Evolutionary conservation across 2,113 vertebrate species (phyloP), one percentile per base, ranked within the genome.

Genomic region (Trachemys scripta): DNA sequence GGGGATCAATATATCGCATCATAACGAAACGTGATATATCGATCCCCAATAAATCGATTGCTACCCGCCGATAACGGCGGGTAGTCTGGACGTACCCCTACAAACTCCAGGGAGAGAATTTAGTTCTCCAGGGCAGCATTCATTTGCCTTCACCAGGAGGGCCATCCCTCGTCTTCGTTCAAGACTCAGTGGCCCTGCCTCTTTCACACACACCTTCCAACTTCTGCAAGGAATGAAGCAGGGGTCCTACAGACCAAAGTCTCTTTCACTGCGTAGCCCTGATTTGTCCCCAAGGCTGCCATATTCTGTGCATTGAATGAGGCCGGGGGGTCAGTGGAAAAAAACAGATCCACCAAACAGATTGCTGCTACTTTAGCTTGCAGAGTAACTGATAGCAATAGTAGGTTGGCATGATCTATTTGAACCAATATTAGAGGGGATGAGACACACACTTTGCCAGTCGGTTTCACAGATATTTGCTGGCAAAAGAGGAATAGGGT

Each of bases 131-230:
- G 42, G 92, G 82, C 5, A 84, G 29, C 27, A 76, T 27, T 45
- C 10, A 76, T 29, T 49, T 12, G 35, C 59, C 6, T 35, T 62
- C 29, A 62, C 47, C 29, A 35, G 12, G 59, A 62, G 20, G 27
- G 27, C 57, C 50, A 85, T 54, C 38, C 51, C 45, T 14, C 10
- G 7, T n/a, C 59, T n/a, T 69, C 50, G 11, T 24, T 76, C 29
- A 31, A 35, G 13, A 13, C 29, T 45, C n/a, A 31, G 10, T 19
- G 82, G 80, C 49, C 69, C 6, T 0, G 0, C 59, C 38, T 47
- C 86, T 5, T 0, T 45, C 80, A 92, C 87, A 24, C 65, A 76
- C 7, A 90, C 25, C 13, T 2, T 27, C 5, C 0, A 0, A 2
- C 10, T 80, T 82, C 86, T 47, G 24, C 20, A 80, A 65, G 1